Evolutionary conservation across 2,888 invertebrate genomes (phyloP), one percentile per base, ranked within the genome.

Genomic region (Seira musarum): DNA sequence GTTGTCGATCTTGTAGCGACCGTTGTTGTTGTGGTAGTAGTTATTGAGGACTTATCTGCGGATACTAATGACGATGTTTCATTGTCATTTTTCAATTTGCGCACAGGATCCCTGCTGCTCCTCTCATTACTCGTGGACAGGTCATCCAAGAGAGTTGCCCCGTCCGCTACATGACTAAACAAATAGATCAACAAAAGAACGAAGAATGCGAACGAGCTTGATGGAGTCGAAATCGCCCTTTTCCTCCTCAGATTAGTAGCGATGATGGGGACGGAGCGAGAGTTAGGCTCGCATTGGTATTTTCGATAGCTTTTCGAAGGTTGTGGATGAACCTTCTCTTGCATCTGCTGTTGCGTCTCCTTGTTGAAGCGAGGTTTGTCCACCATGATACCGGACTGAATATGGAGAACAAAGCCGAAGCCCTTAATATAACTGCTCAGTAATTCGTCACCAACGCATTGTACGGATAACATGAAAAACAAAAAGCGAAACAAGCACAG

Each of bases 61-160:
- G 30, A 8, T 30, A 8, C 30, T 30, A 30, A 30, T 5, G 30
- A 8, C 2, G 30, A 2, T 30, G 30, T 30, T 5, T 30, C 30
- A 30, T 30, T 30, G 30, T 8, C 30, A 30, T 8, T 30, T 30
- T n/a, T n/a, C n/a, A 30, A 30, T 30, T 30, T 30, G 30, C 30
- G 2, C 17, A 61, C 53, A 73, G 19, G 49, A 61, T n/a, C 25
- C 13, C 35, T 60, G 30, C 46, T 53, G 53, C 30, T n/a, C n/a
- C 25, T 13, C 40, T 30, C 69, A 60, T 35, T 60, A 70, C 69
- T 74, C 65, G 64, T 70, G 70, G 53, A 74, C 80, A 74, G 66
- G 74, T 80, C 80, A 74, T 22, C 80, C 74, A 80, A 74, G 70
- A 70, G 74, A 46, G 80, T 80, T 73, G 73, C 69, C 73, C 73